Evolutionary conservation across 2,113 vertebrate species (phyloP).

Genomic region (Bos indicus): DNA sequence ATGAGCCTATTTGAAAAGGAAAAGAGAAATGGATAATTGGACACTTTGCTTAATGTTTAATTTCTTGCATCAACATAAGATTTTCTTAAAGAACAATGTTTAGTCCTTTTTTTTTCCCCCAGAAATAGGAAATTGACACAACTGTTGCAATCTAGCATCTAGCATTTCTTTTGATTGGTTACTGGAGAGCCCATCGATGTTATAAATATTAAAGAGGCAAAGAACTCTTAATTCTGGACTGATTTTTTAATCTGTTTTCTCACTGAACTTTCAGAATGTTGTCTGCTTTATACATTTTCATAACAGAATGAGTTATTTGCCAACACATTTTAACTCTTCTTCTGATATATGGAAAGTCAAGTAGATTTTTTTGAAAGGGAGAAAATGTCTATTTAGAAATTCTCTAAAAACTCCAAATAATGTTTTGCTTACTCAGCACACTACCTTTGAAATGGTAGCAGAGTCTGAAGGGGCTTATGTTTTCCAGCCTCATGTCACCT

Average conservation of each 20-base stretch:
- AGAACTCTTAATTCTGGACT: background rate
- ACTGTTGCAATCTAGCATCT: background rate
- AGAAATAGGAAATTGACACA: background rate
- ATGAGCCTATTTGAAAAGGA: background rate
- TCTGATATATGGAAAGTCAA: background rate
- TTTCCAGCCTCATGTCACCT: background rate
- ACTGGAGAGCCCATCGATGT: background rate
- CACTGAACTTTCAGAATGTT: background rate
- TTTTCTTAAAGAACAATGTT: constrained; percentile 31
- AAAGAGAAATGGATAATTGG: background rate
- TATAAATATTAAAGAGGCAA: constrained; percentile 18
- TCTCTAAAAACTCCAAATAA: background rate
- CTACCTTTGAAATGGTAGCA: background rate
- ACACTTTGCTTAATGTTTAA: constrained; percentile 1
- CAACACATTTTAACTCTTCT: background rate
- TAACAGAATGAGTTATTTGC: background rate
- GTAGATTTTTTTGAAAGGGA: background rate
- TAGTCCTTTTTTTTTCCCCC: background rate
- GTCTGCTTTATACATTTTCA: background rate
- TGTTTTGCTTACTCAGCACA: background rate
- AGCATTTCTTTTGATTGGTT: constrained; percentile 22
- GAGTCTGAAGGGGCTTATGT: background rate
- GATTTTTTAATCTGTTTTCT: constrained; percentile 4
- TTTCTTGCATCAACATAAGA: constrained; percentile 22
- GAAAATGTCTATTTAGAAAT: background rate